These are phyloP conservation scores for Hermaeophaga mercurialis DNA, from an alignment of 2,888 invertebrate genomes.

Conservation along the genomic window DNA sequence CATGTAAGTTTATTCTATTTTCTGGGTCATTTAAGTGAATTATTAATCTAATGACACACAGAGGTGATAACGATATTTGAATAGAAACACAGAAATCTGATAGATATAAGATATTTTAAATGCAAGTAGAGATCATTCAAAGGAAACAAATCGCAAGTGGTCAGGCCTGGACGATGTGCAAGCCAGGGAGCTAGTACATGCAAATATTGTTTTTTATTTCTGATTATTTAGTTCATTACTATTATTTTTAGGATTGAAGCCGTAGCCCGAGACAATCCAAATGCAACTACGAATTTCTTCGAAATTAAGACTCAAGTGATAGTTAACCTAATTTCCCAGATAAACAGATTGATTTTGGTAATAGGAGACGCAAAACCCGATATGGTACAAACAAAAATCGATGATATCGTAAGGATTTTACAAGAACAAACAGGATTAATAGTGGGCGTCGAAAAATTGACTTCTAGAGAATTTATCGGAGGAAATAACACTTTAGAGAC, in stretches of 20 bases:
- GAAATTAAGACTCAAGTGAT: conserved; percentile 65
- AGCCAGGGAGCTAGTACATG: too few relatives aligned
- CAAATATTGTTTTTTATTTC: too few relatives aligned
- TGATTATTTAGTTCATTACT: not conserved
- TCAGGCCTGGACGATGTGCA: too few relatives aligned
- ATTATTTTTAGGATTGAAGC: conserved; percentile 65
- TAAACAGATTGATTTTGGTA: conserved; percentile 78
- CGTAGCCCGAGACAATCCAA: conserved; percentile 76
- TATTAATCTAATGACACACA: too few relatives aligned
- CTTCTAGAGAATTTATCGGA: conserved; percentile 73
- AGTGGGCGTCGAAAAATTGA: conserved; percentile 82
- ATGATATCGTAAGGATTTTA: conserved; percentile 65
- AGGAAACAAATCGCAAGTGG: too few relatives aligned
- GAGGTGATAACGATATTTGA: too few relatives aligned
- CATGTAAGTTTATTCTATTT: conserved; percentile 21
- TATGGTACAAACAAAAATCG: conserved; percentile 63
- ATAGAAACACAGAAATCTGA: too few relatives aligned
- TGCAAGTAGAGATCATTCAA: too few relatives aligned
- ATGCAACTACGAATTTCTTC: conserved; percentile 65
- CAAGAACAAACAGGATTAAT: conserved; percentile 77
- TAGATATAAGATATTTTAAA: too few relatives aligned
- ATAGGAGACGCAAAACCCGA: conserved; percentile 77
- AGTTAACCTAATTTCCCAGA: conserved; percentile 78
- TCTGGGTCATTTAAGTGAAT: too few relatives aligned
- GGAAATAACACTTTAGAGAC: conserved; percentile 76